Evolutionary conservation across 2,797 vertebrate genomes (phyloP), one percentile per base, ranked within the genome.

Genomic region (Diceros bicornis): DNA sequence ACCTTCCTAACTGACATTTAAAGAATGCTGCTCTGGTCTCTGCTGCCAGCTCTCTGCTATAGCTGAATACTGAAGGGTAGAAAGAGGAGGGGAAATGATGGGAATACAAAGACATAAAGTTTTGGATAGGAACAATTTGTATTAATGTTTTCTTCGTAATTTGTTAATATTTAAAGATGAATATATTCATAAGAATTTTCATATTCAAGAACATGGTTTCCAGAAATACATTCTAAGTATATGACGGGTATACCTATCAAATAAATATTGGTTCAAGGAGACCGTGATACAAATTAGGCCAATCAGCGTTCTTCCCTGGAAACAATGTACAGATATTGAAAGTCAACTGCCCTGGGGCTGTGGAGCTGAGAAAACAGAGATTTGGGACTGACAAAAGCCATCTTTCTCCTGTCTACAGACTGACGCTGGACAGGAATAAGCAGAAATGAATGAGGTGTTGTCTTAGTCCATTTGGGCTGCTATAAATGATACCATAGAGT

Each of bases 11-110:
- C 20, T 62, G 62, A 61, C 1, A 8, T 75, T 92, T 93, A 77
- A 93, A 59, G 16, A 96, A 71, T 77, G 21, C 34, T 94, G 32
- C 7, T 89, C 57, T 84, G 68, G 61, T 64, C 7, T 93, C 89
- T 92, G 68, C 14, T 68, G 8, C n/a, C 27, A 90, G 27, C n/a
- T 90, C 50, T 37, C 25, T 75, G 9, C 3, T 87, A 16, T 10
- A 57, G 7, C 17, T 92, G 27, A 93, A 74, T 77, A 78, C 2
- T 72, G n/a, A 69, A 52, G 16, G 9, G 3, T 89, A 6, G 57
- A 59, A 1, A 75, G 18, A 77, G 29, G 14, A 10, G 16, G 10
- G 17, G 87, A 50, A 47, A 13, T 87, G 20, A 92, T 59, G 32
- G 25, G 1, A 0, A 50, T 44, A 75, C 8, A 55, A 72, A 84